Evolutionary conservation across 2,888 invertebrate genomes (phyloP), one percentile per base, ranked within the genome.

Genomic region (Galerucella nymphaeae): DNA sequence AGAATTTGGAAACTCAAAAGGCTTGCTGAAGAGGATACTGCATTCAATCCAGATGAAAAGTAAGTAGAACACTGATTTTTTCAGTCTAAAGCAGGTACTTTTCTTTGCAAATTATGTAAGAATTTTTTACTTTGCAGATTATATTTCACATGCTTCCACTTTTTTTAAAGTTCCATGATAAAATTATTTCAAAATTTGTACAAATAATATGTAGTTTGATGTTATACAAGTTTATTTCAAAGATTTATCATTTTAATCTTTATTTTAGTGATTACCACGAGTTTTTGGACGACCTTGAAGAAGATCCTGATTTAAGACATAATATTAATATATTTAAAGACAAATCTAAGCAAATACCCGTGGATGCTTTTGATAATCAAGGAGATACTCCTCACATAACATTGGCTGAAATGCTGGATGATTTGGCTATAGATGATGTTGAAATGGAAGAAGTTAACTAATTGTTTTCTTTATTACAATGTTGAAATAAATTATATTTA

Each of bases 281-380:
- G 80, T 99, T 99, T 88, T 88, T 99, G 87, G 97, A 99, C 81
- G 99, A 99, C 84, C 88, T 99, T 77, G 99, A 99, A 86, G 99
- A 99, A 86, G 98, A 99, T 87, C 93, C 93, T 4, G 91, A 92
- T 14, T 90, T 96, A 83, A 90, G 99, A 70, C 94, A 96, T 84
- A 94, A 97, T 84, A 91, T 99, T 65, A 98, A 98, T 85, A 98
- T 99, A 76, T 99, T 96, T 87, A 92, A 92, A 81, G 91, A 92
- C 82, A 84, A 83, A 2, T 87, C 83, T 66, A 90, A 87, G 82
- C 84, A 82, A 75, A 87, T 90, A 71, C 88, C 90, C 45, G 88
- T 90, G 1, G 92, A 93, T 83, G 86, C 88, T 0, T 86, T 87
- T 77, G 86, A 90, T 20, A 93, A 93, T 82, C 78, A 76, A 62